Conservation (phyloP, 2,113 vertebrate species). For the Pygoscelis antarcticus region DNA sequence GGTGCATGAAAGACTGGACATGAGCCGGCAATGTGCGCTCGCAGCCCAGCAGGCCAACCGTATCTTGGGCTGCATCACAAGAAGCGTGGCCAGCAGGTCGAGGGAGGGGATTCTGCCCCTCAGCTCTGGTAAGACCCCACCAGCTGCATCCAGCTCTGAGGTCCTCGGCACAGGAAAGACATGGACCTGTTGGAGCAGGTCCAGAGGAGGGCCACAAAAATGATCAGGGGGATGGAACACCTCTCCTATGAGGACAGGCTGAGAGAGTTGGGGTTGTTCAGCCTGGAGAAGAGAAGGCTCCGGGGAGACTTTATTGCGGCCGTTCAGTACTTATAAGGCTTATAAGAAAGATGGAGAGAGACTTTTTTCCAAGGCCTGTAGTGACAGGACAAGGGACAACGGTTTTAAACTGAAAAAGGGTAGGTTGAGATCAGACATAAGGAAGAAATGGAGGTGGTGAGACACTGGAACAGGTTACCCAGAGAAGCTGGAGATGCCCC, state of each 20-base stretch:
- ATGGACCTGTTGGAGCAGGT: too few relatives aligned
- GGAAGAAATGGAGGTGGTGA: background rate
- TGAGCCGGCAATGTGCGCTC: rapidly evolving
- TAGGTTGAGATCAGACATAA: background rate
- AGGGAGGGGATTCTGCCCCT: background rate
- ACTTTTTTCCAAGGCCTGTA: background rate
- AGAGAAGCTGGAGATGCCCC: background rate
- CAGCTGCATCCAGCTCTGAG: background rate
- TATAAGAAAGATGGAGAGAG: background rate
- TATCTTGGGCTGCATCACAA: background rate
- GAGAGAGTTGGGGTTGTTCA: background rate
- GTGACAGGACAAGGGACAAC: background rate
- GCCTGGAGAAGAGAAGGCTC: background rate
- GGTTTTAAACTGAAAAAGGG: background rate
- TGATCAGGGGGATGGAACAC: background rate
- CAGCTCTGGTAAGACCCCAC: background rate
- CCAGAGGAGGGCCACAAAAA: background rate
- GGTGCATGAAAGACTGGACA: background rate
- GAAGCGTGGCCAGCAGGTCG: rapidly evolving
- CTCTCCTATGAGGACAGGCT: background rate
- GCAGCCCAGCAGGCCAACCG: rapidly evolving
- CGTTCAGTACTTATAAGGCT: background rate
- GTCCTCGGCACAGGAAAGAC: background rate
- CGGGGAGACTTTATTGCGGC: rapidly evolving
- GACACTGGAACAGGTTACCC: background rate